Conservation (phyloP, 2,888 invertebrate species). For the Callosobruchus maculatus region DNA sequence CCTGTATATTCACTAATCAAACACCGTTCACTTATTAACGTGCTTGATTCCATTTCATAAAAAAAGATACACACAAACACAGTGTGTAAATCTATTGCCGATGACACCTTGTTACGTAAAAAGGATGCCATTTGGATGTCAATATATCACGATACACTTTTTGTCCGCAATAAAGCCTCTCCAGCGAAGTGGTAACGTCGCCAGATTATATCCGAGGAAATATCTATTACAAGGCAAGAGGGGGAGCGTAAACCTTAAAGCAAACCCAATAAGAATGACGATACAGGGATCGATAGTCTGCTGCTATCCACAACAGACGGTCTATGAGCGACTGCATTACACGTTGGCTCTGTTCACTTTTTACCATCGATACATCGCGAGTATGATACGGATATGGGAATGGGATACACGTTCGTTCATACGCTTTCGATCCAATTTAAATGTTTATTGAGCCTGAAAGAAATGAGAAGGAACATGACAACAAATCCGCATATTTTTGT, state of each 20-base stretch:
- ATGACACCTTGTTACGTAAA: too few species aligned
- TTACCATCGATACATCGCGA: background rate
- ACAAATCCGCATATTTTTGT: too few species aligned
- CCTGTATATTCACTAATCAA: too few species aligned
- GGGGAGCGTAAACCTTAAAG: background rate
- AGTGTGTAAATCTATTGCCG: too few species aligned
- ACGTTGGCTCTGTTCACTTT: background rate
- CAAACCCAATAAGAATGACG: background rate
- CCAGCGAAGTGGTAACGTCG: background rate
- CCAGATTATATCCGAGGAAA: background rate
- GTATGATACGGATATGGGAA: background rate
- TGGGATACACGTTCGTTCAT: background rate
- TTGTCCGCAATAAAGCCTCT: background rate
- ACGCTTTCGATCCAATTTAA: background rate
- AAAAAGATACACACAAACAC: too few species aligned
- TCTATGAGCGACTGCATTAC: background rate
- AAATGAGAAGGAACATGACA: background rate
- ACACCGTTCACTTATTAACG: too few species aligned
- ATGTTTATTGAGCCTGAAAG: background rate
- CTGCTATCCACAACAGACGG: background rate
- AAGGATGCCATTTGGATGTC: background rate
- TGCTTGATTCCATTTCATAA: too few species aligned
- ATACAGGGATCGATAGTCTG: background rate
- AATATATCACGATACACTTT: background rate
- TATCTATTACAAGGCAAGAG: background rate